A percentile compares a stretch with the other conserved stretches of the same genome.
Conservation (phyloP, 2,888 invertebrate species). For the Abrostola tripartita region DNA sequence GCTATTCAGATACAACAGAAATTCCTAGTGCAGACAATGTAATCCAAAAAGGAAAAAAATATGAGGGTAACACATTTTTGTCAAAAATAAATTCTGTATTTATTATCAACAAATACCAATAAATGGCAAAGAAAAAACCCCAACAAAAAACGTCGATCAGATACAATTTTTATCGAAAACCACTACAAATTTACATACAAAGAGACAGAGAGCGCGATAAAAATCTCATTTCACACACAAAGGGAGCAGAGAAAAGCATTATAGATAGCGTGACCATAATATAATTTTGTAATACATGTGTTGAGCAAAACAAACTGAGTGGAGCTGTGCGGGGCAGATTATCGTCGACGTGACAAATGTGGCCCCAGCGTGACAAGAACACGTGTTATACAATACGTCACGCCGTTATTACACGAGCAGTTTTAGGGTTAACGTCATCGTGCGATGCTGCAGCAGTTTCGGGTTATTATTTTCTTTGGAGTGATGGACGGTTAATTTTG, state of each 20-base stretch:
- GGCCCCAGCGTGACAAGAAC: constrained; percentile 55
- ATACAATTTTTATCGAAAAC: constrained; percentile 25
- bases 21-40: too few relatives aligned
- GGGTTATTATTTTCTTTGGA: constrained; percentile 43
- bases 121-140: too few relatives aligned
- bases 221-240: constrained; percentile 48
- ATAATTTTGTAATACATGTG: constrained; percentile 46
- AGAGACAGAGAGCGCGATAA: constrained; percentile 39
- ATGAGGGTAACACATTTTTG: too few relatives aligned
- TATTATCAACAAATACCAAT: too few relatives aligned
- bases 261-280: constrained; percentile 45
- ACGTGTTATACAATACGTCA: constrained; percentile 58
- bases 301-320: constrained; percentile 46
- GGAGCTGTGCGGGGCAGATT: constrained; percentile 48
- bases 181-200: constrained; percentile 40
- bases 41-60: too few relatives aligned
- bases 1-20: too few relatives aligned
- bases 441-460: constrained; percentile 39
- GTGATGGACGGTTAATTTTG: constrained; percentile 40
- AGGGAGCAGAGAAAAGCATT: constrained; percentile 31
- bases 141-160: constrained; percentile 12
- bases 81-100: too few relatives aligned
- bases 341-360: constrained; percentile 58
- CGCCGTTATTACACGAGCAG: constrained; percentile 50
- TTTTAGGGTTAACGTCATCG: constrained; percentile 47